Evolutionary conservation across 2,888 invertebrate species (phyloP), one percentile per base, ranked within the genome.

Genomic region (Tipula unca): DNA sequence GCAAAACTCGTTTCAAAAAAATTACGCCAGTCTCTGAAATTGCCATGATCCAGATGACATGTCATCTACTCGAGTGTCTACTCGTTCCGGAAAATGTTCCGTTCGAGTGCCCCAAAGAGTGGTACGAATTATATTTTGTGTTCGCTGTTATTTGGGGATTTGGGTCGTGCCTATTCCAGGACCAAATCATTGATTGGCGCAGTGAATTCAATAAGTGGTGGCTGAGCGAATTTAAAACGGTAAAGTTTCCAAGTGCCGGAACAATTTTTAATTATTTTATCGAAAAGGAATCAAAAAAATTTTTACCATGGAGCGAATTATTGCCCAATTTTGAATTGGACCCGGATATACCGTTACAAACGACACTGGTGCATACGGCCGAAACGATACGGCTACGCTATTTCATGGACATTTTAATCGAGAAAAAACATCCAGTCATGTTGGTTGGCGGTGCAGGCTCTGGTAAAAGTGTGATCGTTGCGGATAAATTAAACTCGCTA

Each of bases 141-240:
- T 98, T 98, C 89, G 94, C 95, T 36, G 93, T 95, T 86, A 93
- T 98, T 29, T 98, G 98, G 98, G 97, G 98, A 0, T 99, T 98
- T 89, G 98, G 98, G 1, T 97, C 98, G 0, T 94, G 95, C 0
- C 93, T 96, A 86, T 98, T 96, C 90, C 97, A 97, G 92, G 98
- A 98, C 91, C 95, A 97, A 92, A 92, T 97, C 82, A 93, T 96
- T 3, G 98, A 98, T 90, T 97, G 98, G 95, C 93, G 98, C 82
- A 95, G 95, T 88, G 98, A 98, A 89, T 98, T 98, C 90, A 96
- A 96, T 89, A 98, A 97, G 90, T 98, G 98, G 98, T 99, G 97
- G 93, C 92, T 93, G 25, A 96, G 95, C 87, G 98, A 98, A 91
- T 98, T 98, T 90, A 98, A 97, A 91, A 93, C 95, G 0, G 93